Base-by-base conservation (phyloP, 2,113 vertebrate species). In the Calyptommatus sinebrachiatus region DNA sequence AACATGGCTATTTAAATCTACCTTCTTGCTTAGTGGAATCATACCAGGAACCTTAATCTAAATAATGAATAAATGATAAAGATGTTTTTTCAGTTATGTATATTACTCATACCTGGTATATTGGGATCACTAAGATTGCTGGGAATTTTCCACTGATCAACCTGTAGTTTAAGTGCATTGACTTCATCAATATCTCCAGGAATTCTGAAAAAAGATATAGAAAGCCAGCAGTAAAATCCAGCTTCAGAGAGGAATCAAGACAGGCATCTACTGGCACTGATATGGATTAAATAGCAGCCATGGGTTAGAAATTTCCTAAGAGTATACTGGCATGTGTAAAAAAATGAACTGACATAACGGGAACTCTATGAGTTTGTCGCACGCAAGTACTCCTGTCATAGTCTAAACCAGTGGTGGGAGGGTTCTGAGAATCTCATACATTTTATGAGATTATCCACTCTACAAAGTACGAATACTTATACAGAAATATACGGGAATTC, bases 121-220 rank as follows among this genome's bases (percentile, higher is more conserved):
- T 97, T 97, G 45, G 97, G 97, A 85, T 98, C 97, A 10, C 96
- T 95, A 26, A 97, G 95, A 74, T 94, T 91, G 35, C 95, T 95
- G 9, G 97, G 97, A 84, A 97, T 97, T 84, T 95, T 95, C 97
- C 97, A 98, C 88, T 97, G 97, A 88, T 98, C 97, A 41, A 98
- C 96, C 79, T 97, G 97, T 73, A 98, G 93, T 92, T 98, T 97
- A 90, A 98, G 48, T 1, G 96, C 96, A 46, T 98, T 98, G 76
- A 98, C 97, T 87, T 98, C 97, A 85, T 98, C 97, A 4, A 98
- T 98, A 89, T 98, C 97, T 78, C 97, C 97, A 66, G 97, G 97
- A 72, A 98, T 94, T 85, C 97, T 98, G 92, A 85, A 85, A 87
- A 16, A 61, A 78, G 28, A 81, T 20, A 63, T 22, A 88, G 48